Evolutionary conservation across 1,140 invertebrate species (phyloP).

Genomic region (Anoplolepis gracilipes): DNA sequence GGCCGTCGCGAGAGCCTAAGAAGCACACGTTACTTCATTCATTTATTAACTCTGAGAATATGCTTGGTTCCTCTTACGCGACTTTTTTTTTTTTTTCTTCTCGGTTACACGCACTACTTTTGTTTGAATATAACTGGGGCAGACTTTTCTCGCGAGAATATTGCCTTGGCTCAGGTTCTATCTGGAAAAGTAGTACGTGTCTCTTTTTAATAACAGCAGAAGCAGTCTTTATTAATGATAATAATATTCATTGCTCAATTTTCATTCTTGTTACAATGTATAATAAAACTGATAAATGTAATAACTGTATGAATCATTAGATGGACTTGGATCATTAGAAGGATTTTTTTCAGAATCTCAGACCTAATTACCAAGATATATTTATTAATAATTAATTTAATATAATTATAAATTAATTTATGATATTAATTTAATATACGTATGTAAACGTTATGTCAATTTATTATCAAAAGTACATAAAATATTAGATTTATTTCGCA

Average conservation of each 20-base stretch:
- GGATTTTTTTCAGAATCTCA: background rate
- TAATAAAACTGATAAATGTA: background rate
- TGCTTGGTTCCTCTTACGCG: background rate
- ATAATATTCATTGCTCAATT: background rate
- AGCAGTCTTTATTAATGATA: background rate
- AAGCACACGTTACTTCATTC: constrained; percentile 2
- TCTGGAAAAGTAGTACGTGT: background rate
- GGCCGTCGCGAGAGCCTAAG: background rate
- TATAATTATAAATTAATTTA: too few species aligned
- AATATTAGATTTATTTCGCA: background rate
- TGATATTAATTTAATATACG: too few species aligned
- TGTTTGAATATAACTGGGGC: background rate
- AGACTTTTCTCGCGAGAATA: background rate
- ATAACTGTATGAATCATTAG: background rate
- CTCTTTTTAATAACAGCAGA: background rate
- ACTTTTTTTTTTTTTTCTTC: background rate
- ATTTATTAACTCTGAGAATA: constrained; percentile 38
- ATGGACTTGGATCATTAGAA: background rate
- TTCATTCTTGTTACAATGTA: background rate
- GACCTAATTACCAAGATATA: background rate
- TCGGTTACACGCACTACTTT: background rate
- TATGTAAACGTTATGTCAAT: background rate
- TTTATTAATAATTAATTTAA: constrained; percentile 22
- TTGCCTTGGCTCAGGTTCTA: too few species aligned
- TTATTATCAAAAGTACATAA: background rate